A percentile compares a stretch with the other conserved stretches of the same genome.
phyloP scores from a whole-genome alignment of 1,140 invertebrate genomes.

The Telenomus remus region DNA sequence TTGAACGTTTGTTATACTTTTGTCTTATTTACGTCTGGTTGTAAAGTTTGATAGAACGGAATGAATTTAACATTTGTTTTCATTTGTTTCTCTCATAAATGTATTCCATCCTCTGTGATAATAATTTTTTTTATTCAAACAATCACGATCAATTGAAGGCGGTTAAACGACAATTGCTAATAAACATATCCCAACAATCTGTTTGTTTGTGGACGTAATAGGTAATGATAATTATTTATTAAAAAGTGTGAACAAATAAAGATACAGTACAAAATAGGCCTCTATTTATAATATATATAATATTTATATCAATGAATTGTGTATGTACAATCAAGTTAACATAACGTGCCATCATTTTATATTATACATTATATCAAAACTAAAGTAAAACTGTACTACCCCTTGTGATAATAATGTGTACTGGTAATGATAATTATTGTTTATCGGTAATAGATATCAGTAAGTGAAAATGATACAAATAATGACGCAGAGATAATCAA shows the following conservation, averaged over 20 bases:
- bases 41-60: constrained; percentile 2
- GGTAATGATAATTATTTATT: constrained; percentile 45
- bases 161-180: constrained; percentile 58
- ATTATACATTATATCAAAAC: constrained; percentile 67
- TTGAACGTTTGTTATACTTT: not conserved
- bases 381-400: constrained; percentile 57
- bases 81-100: constrained; percentile 9
- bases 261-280: constrained; percentile 70
- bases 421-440: constrained; percentile 55
- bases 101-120: constrained; percentile 51
- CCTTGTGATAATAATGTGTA: constrained; percentile 35
- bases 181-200: constrained; percentile 64
- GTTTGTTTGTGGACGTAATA: constrained; percentile 55
- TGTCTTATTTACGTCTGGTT: too few relatives aligned
- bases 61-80: not conserved
- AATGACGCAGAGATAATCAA: constrained; percentile 7
- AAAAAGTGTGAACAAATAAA: constrained; percentile 63
- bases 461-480: constrained; percentile 25
- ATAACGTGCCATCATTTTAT: constrained; percentile 69
- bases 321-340: constrained; percentile 72
- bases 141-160: constrained; percentile 63
- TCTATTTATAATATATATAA: constrained; percentile 63
- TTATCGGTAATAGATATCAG: constrained; percentile 27
- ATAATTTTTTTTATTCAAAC: constrained; percentile 48
- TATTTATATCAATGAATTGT: constrained; percentile 65